Evolutionary conservation across 1,140 invertebrate species (phyloP).

Genomic region (Drosophila tristis): DNA sequence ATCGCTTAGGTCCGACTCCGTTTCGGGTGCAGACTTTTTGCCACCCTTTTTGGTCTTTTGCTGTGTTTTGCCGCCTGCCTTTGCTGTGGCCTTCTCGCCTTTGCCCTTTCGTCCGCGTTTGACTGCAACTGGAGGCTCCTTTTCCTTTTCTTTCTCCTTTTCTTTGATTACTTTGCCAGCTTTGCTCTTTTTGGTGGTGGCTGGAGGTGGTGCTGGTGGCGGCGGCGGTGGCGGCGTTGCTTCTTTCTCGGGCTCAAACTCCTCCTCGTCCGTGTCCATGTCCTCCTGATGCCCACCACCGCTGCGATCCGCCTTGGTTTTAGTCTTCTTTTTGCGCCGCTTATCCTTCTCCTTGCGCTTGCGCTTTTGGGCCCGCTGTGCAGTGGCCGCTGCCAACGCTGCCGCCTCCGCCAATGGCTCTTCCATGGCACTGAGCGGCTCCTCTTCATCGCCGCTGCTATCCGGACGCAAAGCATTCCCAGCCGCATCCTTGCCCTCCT

Average conservation of each 20-base stretch:
- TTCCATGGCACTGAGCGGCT: conserved; percentile 64
- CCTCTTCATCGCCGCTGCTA: conserved; percentile 52
- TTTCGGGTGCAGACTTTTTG: conserved; percentile 51
- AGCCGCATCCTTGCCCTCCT: conserved; percentile 52
- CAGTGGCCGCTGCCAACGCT: conserved; percentile 37
- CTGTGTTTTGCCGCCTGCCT: conserved; percentile 52
- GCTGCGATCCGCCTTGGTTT: conserved; percentile 70
- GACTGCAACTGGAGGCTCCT: conserved; percentile 11
- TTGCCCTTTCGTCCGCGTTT: conserved; percentile 61
- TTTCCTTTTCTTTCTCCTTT: conserved; percentile 42
- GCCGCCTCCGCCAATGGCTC: conserved; percentile 26
- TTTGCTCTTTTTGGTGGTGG: conserved; percentile 57
- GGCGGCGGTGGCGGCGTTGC: conserved; percentile 64
- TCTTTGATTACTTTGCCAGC: conserved; percentile 55
- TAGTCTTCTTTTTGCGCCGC: conserved; percentile 83
- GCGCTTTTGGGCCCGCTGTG: conserved; percentile 71
- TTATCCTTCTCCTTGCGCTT: conserved; percentile 83
- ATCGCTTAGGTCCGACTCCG: conserved; percentile 54
- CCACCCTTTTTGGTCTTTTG: conserved; percentile 69
- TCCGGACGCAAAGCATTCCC: conserved; percentile 13
- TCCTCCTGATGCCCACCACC: conserved; percentile 45
- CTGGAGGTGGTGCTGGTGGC: conserved; percentile 31
- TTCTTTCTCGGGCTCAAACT: conserved; percentile 72
- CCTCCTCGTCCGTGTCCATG: conserved; percentile 69
- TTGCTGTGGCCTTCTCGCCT: conserved; percentile 40